phyloP scores from a whole-genome alignment of 1,140 invertebrate genomes.

The Trichomalopsis sarcophagae region DNA sequence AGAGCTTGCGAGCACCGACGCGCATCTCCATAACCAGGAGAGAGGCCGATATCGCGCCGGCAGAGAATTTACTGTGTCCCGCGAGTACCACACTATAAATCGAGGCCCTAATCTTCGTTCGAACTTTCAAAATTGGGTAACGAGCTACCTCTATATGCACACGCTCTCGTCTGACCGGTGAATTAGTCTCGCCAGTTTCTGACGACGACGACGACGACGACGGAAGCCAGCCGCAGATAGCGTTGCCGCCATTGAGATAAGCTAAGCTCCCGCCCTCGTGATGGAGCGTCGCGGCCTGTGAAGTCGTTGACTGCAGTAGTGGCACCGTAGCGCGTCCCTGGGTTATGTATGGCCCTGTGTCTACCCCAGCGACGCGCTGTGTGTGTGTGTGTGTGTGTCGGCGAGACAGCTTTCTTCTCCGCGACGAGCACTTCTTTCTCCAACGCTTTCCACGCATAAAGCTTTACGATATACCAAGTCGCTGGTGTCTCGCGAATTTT shows the following conservation, averaged over 20 bases:
- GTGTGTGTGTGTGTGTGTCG: background rate
- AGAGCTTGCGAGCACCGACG: background rate
- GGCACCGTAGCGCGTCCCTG: slow-evolving; percentile 62
- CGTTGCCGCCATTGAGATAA: slow-evolving; percentile 72
- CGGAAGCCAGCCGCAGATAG: slow-evolving; percentile 70
- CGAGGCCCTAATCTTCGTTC: slow-evolving; percentile 61
- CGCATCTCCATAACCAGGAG: background rate
- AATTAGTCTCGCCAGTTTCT: slow-evolving; percentile 64
- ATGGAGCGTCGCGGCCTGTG: slow-evolving; percentile 68
- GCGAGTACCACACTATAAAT: slow-evolving; percentile 59
- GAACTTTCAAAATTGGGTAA: slow-evolving; percentile 57
- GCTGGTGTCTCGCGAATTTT: slow-evolving; percentile 12
- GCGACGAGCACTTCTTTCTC: background rate
- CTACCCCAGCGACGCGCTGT: background rate
- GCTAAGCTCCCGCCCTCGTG: slow-evolving; percentile 67
- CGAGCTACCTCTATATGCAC: background rate
- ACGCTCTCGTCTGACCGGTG: slow-evolving; percentile 61
- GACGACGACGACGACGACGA: slow-evolving; percentile 50
- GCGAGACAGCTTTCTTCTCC: background rate
- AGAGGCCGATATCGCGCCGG: slow-evolving; percentile 13
- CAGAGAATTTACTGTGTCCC: slow-evolving; percentile 53
- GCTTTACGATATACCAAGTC: background rate
- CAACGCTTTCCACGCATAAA: background rate
- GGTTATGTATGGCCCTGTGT: slow-evolving; percentile 65
- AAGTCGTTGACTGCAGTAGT: slow-evolving; percentile 60